Percentiles rank a stretch among this genome's conserved stretches.
phyloP scores from a whole-genome alignment of 2,888 invertebrate genomes.

The Melinaea menophilus region DNA sequence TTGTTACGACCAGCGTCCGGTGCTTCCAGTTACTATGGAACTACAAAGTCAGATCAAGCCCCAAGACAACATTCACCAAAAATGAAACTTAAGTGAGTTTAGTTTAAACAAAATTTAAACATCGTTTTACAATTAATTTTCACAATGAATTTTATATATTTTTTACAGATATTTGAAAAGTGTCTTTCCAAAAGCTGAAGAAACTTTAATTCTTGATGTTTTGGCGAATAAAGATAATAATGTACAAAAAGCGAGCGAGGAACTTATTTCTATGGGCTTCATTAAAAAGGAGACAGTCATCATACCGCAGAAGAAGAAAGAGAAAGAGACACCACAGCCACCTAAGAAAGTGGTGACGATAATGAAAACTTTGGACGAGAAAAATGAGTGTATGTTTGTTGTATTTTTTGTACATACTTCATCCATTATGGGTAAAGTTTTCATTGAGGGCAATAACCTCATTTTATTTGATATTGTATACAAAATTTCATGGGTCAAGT shows the following conservation, averaged over 20 bases:
- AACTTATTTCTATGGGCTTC: conserved; percentile 88
- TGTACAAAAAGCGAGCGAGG: conserved; percentile 92
- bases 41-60: conserved; percentile 77
- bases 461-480: no score
- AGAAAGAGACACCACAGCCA: conserved; percentile 48
- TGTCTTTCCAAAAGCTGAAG: conserved; percentile 93
- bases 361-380: conserved; percentile 83
- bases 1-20: conserved; percentile 79
- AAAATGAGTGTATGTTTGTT: conserved; percentile 78
- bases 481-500: no score
- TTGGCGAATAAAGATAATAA: conserved; percentile 92
- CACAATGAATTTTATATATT: conserved; percentile 32
- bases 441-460: no score
- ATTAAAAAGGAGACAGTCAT: conserved; percentile 82
- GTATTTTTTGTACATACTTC: no score
- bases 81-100: conserved; percentile 90
- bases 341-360: conserved; percentile 78
- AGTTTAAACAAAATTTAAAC: not conserved
- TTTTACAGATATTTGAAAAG: conserved; percentile 90
- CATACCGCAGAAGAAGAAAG: conserved; percentile 48
- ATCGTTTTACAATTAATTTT: not conserved
- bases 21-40: conserved; percentile 78
- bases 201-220: conserved; percentile 89
- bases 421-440: no score
- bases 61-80: conserved; percentile 90